These are phyloP conservation scores for Rapana venosa DNA, from an alignment of 2,888 invertebrate genomes.

Conservation along the genomic window DNA sequence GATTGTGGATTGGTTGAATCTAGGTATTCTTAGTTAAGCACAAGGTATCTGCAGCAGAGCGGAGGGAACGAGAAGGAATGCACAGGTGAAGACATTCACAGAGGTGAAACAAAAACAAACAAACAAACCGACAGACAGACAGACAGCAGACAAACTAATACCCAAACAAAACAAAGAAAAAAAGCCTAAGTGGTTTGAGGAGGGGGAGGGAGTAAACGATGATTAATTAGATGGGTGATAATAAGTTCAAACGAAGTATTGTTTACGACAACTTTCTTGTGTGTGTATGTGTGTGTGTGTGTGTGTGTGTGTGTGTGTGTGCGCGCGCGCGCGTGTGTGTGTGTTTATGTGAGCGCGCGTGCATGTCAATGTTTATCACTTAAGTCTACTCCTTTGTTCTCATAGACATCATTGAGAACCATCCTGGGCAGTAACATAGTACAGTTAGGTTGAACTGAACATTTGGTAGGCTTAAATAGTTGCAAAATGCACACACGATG, in stretches of 20 bases:
- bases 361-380: not conserved
- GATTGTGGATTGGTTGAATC: no score
- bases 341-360: not conserved
- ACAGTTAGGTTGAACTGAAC: no score
- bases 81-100: no score
- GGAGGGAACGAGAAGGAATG: no score
- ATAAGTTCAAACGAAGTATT: no score
- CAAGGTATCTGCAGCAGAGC: no score
- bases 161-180: not conserved
- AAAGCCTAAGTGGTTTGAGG: not conserved
- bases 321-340: not conserved
- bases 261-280: not conserved
- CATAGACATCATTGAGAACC: not conserved
- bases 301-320: slow-evolving; percentile 11
- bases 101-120: not conserved
- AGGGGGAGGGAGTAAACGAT: no score
- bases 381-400: not conserved
- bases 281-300: slow-evolving; percentile 27
- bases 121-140: not conserved
- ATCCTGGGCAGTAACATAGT: no score
- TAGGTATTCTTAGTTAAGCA: no score
- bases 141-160: not conserved
- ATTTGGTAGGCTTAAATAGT: no score
- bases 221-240: no score
- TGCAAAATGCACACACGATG: no score